Base-by-base conservation (phyloP, 2,888 invertebrate species). In the Amphipoea lucens region DNA sequence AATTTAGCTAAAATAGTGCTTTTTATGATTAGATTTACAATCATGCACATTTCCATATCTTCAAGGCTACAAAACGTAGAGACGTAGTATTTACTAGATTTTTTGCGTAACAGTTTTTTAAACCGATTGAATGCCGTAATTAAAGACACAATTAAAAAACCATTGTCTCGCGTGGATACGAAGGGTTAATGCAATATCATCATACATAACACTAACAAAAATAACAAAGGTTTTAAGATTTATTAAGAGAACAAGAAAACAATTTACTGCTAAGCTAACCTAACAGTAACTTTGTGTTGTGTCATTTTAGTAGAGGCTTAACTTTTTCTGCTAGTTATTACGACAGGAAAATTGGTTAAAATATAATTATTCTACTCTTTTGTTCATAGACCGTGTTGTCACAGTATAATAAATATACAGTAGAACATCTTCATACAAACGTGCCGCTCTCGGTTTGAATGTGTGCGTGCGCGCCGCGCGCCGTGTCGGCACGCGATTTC, bases 31-130 rank as follows among this genome's bases (percentile, higher is more conserved):
- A 76, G 17, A 76, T 76, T 69, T 60, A 83, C n/a, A 62, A 73
- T 73, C 42, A 63, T n/a, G 36, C 54, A 40, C 40, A 83, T 83
- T 82, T 73, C 12, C 73, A 83, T 74, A 78, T 83, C 60, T 54
- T 70, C 69, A 74, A 83, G 73, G 83, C n/a, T 48, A 66, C n/a
- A 73, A 57, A 72, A 66, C 65, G 29, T 60, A 67, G 12, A 54
- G 11, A 63, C 40, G 57, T 54, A 70, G 70, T 36, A 11, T 70
- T 54, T 51, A 40, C 7, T 36, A 70, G 23, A 14, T 5, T 36
- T 20, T 70, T 36, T 69, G 45, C 17, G 4, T 51, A 69, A 62
- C n/a, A 29, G 7, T 20, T 29, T 23, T 69, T 51, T 20, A 69
- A 69, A 57, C 23, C 23, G 57, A 0, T 57, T 23, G 23, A 23